Percentiles rank a stretch among this genome's conserved stretches.
phyloP scores from a whole-genome alignment of 2,797 vertebrate species.

The Galagoides demidoff region DNA sequence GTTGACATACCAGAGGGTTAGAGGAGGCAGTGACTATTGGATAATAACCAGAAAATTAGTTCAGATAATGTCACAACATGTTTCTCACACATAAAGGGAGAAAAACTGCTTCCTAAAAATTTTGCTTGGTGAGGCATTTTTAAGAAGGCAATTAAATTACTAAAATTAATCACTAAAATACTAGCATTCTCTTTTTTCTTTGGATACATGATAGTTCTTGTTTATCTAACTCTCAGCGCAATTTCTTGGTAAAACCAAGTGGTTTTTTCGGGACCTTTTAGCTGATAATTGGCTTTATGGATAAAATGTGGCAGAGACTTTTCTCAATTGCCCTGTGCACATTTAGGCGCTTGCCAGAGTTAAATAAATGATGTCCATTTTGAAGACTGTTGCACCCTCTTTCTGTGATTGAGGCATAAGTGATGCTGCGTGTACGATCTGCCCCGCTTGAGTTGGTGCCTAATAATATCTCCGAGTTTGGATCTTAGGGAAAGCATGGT shows the following conservation, averaged over 20 bases:
- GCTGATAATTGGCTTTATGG: constrained; percentile 55
- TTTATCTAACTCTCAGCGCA: background rate
- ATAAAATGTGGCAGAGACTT: constrained; percentile 4
- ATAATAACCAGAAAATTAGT: constrained; percentile 61
- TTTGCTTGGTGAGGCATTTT: constrained; percentile 30
- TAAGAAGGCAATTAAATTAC: constrained; percentile 13
- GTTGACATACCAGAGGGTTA: constrained; percentile 49
- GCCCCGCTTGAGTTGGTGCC: background rate
- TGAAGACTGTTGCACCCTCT: background rate
- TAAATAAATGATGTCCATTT: background rate
- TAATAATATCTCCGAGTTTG: constrained; percentile 7
- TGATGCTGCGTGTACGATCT: background rate
- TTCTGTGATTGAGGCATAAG: background rate
- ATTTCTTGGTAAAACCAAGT: constrained; percentile 43
- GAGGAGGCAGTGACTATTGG: constrained; percentile 51
- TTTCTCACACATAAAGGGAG: constrained; percentile 56
- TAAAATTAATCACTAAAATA: constrained; percentile 33
- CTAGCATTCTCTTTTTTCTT: constrained; percentile 15
- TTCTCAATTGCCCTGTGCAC: constrained; percentile 48
- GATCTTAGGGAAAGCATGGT: constrained; percentile 5
- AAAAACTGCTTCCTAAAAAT: constrained; percentile 45
- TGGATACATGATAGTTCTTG: background rate
- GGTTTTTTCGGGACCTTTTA: constrained; percentile 13
- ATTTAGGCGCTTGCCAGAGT: constrained; percentile 56
- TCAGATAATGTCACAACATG: constrained; percentile 66